phyloP scores from a whole-genome alignment of 2,888 invertebrate genomes.

The Acleris cristana region DNA sequence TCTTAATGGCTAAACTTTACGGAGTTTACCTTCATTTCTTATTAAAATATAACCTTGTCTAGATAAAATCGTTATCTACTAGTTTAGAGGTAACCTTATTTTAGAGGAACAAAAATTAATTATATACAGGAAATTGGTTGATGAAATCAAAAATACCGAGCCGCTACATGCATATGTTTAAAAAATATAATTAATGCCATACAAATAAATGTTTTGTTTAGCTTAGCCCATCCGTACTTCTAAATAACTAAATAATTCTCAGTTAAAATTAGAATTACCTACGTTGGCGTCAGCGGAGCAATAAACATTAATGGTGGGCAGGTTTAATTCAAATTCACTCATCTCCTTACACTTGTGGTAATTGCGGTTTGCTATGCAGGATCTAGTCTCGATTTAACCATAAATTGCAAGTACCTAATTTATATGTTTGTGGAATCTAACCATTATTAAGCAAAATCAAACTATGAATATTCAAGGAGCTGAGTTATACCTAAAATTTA shows the following conservation, averaged over 20 bases:
- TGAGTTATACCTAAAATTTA: too few species aligned
- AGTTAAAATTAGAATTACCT: too few species aligned
- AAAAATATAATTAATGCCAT: too few species aligned
- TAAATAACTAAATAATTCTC: too few species aligned
- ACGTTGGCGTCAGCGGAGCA: slow-evolving; percentile 43
- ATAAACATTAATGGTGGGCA: slow-evolving; percentile 64
- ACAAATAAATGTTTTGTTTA: too few species aligned
- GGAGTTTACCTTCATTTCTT: slow-evolving; percentile 2
- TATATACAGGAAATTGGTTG: too few species aligned
- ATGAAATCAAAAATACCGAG: too few species aligned
- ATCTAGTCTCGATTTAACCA: slow-evolving; percentile 24
- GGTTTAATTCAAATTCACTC: slow-evolving; percentile 71
- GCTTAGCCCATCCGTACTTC: too few species aligned
- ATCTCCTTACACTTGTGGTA: slow-evolving; percentile 54
- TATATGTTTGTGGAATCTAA: slow-evolving; percentile 17
- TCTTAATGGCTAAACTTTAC: slow-evolving; percentile 24
- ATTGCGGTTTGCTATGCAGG: slow-evolving; percentile 40
- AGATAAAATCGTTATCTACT: slow-evolving; percentile 9
- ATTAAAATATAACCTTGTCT: slow-evolving; percentile 9
- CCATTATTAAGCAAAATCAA: background rate
- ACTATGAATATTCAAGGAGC: too few species aligned
- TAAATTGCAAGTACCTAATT: slow-evolving; percentile 24
- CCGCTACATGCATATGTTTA: background rate
- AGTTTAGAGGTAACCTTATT: background rate
- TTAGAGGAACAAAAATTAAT: background rate